These are phyloP conservation scores for Polia nebulosa DNA, from an alignment of 2,888 invertebrate genomes.

Conservation along the genomic window DNA sequence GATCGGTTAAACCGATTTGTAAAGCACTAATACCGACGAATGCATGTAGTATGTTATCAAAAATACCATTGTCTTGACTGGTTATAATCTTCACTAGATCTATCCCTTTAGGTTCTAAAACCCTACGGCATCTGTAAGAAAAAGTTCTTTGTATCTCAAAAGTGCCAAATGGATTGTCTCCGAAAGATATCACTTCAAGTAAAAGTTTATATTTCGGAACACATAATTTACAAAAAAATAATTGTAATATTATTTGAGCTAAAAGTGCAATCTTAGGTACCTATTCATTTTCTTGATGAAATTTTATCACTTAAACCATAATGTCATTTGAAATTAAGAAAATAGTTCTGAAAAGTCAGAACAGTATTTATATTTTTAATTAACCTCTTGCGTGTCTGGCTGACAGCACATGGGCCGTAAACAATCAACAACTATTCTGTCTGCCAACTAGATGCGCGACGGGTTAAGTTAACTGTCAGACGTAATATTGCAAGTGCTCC, in stretches of 20 bases:
- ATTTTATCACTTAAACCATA: background rate
- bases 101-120: background rate
- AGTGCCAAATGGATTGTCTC: background rate
- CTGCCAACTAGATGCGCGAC: no score
- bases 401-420: no score
- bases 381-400: no score
- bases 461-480: constrained; percentile 8
- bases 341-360: background rate
- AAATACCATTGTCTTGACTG: background rate
- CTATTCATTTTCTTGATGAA: no score
- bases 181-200: background rate
- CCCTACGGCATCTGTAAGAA: background rate
- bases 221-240: no score
- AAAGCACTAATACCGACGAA: background rate
- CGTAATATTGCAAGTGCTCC: constrained; percentile 17
- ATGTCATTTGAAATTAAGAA: background rate
- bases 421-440: no score
- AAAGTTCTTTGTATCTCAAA: background rate
- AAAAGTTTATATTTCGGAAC: no score
- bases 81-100: background rate
- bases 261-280: no score
- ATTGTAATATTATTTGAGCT: no score
- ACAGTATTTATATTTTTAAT: constrained; percentile 8
- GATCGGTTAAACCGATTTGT: background rate
- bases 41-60: background rate